These are phyloP conservation scores for Nasonia longicornis DNA, from an alignment of 1,140 invertebrate genomes.

Conservation along the genomic window DNA sequence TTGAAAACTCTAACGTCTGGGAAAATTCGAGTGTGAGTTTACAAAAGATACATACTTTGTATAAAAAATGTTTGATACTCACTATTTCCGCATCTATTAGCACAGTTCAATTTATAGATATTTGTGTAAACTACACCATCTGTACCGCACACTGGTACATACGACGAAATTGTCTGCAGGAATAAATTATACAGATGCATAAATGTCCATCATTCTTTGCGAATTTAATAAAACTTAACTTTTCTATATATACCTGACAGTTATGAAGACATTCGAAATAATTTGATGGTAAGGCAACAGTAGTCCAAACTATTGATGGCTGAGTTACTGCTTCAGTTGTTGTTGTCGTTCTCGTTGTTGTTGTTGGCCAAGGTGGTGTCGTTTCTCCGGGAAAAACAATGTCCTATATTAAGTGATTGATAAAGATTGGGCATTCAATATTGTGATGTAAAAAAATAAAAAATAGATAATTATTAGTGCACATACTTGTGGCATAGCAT, in stretches of 20 bases:
- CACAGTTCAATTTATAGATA: constrained; percentile 72
- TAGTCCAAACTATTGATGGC: not conserved
- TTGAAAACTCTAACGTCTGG: too few relatives aligned
- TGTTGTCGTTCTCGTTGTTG: not conserved
- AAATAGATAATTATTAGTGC: too few relatives aligned
- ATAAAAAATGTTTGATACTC: constrained; percentile 42
- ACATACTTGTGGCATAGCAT: too few relatives aligned
- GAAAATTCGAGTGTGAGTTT: too few relatives aligned
- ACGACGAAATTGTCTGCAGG: constrained; percentile 67
- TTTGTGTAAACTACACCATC: constrained; percentile 76
- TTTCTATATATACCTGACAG: not conserved
- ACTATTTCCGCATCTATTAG: constrained; percentile 72
- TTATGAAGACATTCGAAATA: not conserved
- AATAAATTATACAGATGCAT: not conserved
- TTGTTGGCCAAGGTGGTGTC: not conserved
- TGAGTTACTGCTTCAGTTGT: not conserved
- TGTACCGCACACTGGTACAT: constrained; percentile 79
- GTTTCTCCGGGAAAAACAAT: not conserved
- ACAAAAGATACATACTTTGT: too few relatives aligned
- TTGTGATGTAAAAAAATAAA: too few relatives aligned
- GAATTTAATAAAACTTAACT: not conserved
- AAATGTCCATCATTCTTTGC: too few relatives aligned
- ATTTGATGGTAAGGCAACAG: not conserved
- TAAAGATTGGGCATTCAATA: too few relatives aligned
- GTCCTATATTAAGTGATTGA: not conserved